Base-by-base conservation (phyloP, 2,888 invertebrate species). In the Lasioglossum pauxillum region DNA sequence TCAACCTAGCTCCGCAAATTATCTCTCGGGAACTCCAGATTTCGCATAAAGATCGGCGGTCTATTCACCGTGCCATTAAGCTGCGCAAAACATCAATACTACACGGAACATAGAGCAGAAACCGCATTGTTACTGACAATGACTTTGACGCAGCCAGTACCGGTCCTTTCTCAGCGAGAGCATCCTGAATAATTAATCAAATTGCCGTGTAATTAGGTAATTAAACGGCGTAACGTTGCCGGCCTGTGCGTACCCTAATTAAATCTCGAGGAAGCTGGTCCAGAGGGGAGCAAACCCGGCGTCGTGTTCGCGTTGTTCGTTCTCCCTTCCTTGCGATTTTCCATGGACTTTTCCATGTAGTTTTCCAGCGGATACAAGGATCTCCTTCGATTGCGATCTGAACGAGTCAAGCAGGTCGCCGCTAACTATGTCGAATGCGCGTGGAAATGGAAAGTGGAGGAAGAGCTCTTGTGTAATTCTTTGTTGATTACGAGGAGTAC, bases 371-470 rank as follows among this genome's bases (percentile, higher is more conserved):
- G 90, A 93, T 93, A 78, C 80, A 72, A 46, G 84, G 75, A 89
- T 89, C 91, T 88, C 82, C 4, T 82, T 87, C 90, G 92, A 92
- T 92, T 91, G 90, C 83, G 74, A 88, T 44, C 75, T 83, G 85
- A 88, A 88, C 79, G 82, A 82, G 86, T 82, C 81, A 71, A 84
- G 67, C 80, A 67, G 80, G 82, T 79, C 80, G 88, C 79, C 7
- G 82, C 89, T 89, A 90, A 90, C 89, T 90, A 89, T 90, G 91
- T 92, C 90, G 91, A 91, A 91, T 91, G 88, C 87, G 87, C 88
- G 88, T 92, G 89, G 91, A 94, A 93, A 93, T 94, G 92, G 94
- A 94, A 94, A 94, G 94, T 93, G 88, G 88, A 88, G 92, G 92
- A 93, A 93, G 92, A 86, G 57, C 80, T 73, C 89, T 92, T 92